Evolutionary conservation across 1,140 invertebrate genomes (phyloP), one percentile per base, ranked within the genome.

Genomic region (Orussus abietinus): DNA sequence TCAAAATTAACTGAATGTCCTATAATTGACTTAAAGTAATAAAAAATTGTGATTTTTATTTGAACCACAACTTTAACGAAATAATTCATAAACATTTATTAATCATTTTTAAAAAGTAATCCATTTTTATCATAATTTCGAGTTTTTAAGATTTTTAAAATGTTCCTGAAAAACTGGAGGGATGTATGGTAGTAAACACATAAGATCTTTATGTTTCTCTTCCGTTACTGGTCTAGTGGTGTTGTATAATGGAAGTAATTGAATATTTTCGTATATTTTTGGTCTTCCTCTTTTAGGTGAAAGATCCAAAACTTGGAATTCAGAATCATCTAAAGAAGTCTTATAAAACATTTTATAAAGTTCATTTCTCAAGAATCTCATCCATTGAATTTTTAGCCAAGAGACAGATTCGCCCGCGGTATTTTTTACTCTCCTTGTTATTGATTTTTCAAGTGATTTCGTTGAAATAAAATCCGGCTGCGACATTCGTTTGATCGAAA

Each of bases 281-380:
- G 11, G 30, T 25, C 19, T 42, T 42, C 20, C 39, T 15, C 39
- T 55, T 49, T 53, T 53, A 36, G 44, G 43, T 47, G 20, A 37
- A 48, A 55, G 31, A 42, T 49, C 46, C 20, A 52, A 52, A 45
- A 52, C 37, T 13, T 47, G 40, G 33, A 55, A 55, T 35, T 52
- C 21, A 34, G 48, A 34, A 39, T 49, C 42, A 49, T 45, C 46
- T 43, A 49, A 44, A 42, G 39, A 50, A 37, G 47, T 47, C 35
- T 50, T 50, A 44, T 47, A 47, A 9, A 37, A 39, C 14, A 45
- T 33, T 9, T 45, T 38, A 39, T 43, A 43, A 19, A 35, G 38
- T 36, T 42, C 40, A 38, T 42, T 48, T 43, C 45, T 52, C 20
- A 45, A 36, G 29, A 48, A 52, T 25, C 50, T 34, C 30, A 52